A percentile compares a stretch with the other conserved stretches of the same genome.
Conservation (phyloP, 2,797 vertebrate genomes). For the Triplophysa yarkandensis region DNA sequence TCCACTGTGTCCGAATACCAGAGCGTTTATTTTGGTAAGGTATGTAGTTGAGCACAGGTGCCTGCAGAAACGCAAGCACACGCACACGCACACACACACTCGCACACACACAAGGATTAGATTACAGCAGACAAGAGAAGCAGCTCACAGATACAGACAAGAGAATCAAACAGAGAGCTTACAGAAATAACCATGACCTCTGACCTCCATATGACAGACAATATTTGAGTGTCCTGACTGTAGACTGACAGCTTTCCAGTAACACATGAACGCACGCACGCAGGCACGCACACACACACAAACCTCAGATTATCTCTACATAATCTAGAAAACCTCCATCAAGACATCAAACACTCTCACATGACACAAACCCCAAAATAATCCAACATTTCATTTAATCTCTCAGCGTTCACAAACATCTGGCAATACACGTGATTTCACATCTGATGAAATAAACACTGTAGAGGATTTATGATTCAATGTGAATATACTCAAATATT, state of each 20-base stretch:
- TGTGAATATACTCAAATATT: neutral
- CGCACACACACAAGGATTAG: constrained; percentile 2
- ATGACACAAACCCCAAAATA: constrained; percentile 21
- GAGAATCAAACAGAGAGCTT: too few species aligned
- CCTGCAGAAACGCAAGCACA: neutral
- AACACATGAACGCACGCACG: neutral
- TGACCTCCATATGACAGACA: constrained; percentile 37
- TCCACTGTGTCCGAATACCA: neutral
- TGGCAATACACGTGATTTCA: neutral
- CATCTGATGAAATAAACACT: neutral
- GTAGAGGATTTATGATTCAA: neutral
- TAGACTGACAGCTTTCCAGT: neutral
- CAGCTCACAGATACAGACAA: too few species aligned
- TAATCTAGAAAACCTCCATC: constrained; percentile 66
- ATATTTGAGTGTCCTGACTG: constrained; percentile 35
- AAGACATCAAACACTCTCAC: constrained; percentile 13
- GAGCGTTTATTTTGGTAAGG: constrained; percentile 5
- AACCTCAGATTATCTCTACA: constrained; percentile 70
- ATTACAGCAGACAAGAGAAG: neutral
- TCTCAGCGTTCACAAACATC: neutral
- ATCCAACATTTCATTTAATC: constrained; percentile 35
- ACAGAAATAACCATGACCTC: constrained; percentile 20
- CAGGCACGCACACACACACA: constrained; percentile 52
- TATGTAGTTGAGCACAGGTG: neutral
- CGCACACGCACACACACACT: too few species aligned